A percentile compares a stretch with the other conserved stretches of the same genome.
These are phyloP conservation scores for Aporrectodea caliginosa DNA, from an alignment of 1,140 invertebrate species.

Conservation along the genomic window DNA sequence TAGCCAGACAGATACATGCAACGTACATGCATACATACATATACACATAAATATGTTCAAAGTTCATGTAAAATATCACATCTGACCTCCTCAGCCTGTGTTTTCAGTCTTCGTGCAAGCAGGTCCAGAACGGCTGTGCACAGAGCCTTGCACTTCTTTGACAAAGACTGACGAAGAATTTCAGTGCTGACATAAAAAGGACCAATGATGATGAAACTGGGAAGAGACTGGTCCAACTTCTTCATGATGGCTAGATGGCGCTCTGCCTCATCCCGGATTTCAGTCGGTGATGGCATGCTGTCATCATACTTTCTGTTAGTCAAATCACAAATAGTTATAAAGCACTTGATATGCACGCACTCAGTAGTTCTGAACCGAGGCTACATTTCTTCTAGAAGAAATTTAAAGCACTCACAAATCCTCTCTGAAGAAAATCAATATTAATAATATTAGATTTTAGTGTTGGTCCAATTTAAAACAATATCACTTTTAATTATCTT, in stretches of 20 bases:
- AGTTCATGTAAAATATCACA: not conserved
- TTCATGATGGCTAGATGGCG: not conserved
- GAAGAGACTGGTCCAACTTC: not conserved
- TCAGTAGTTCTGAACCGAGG: too few relatives aligned
- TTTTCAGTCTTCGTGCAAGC: conserved; percentile 57
- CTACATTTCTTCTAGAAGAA: too few relatives aligned
- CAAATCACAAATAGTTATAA: too few relatives aligned
- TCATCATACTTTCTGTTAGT: not conserved
- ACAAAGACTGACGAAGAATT: conserved; percentile 57
- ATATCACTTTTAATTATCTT: too few relatives aligned
- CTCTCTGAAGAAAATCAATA: too few relatives aligned
- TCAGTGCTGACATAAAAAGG: conserved; percentile 63
- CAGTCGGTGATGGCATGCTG: not conserved
- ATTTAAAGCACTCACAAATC: too few relatives aligned
- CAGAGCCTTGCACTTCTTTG: conserved; percentile 64
- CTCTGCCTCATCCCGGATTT: not conserved
- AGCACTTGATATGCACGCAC: too few relatives aligned
- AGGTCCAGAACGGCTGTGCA: conserved; percentile 63
- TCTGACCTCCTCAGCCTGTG: conserved; percentile 54
- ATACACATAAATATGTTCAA: not conserved
- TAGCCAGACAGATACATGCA: not conserved
- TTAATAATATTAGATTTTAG: too few relatives aligned
- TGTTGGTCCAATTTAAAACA: too few relatives aligned
- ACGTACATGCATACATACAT: not conserved
- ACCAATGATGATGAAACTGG: not conserved